phyloP scores from a whole-genome alignment of 2,888 invertebrate genomes.

The Lymantria monacha region DNA sequence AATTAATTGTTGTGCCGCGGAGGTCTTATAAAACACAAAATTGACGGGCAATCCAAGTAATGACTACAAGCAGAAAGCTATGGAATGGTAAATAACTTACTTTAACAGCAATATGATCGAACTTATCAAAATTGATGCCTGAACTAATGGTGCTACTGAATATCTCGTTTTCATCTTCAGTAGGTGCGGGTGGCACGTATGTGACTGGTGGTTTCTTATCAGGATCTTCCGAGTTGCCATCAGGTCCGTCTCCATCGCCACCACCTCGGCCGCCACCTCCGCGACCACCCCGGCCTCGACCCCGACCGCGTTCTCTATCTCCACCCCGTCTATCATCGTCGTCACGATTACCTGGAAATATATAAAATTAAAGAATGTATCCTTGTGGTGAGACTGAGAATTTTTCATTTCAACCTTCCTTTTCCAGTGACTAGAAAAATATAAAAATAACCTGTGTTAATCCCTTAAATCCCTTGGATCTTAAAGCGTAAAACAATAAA shows the following conservation, averaged over 20 bases:
- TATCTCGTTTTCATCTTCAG: constrained; percentile 86
- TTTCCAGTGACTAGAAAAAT: too few relatives aligned
- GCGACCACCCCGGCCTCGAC: constrained; percentile 42
- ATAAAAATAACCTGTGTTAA: too few relatives aligned
- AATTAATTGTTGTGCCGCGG: too few relatives aligned
- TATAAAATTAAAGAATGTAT: neutral
- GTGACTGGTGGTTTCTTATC: constrained; percentile 76
- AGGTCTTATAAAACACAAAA: too few relatives aligned
- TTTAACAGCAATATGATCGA: constrained; percentile 93
- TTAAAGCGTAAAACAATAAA: too few relatives aligned
- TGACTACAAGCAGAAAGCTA: too few relatives aligned
- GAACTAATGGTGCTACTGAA: constrained; percentile 86
- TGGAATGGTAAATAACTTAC: constrained; percentile 68
- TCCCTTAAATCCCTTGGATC: too few relatives aligned
- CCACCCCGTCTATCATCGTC: constrained; percentile 44
- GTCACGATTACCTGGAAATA: constrained; percentile 17
- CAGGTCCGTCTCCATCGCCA: constrained; percentile 33
- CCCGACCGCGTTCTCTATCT: constrained; percentile 48
- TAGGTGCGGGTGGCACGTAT: constrained; percentile 87
- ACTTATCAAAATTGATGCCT: constrained; percentile 97
- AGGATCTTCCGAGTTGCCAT: constrained; percentile 14
- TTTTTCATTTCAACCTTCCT: too few relatives aligned
- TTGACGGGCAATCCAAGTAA: too few relatives aligned
- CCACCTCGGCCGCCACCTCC: constrained; percentile 36
- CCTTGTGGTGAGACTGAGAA: too few relatives aligned